These are phyloP conservation scores for Henicopernis longicauda DNA, from an alignment of 2,113 vertebrate genomes.

Conservation along the genomic window DNA sequence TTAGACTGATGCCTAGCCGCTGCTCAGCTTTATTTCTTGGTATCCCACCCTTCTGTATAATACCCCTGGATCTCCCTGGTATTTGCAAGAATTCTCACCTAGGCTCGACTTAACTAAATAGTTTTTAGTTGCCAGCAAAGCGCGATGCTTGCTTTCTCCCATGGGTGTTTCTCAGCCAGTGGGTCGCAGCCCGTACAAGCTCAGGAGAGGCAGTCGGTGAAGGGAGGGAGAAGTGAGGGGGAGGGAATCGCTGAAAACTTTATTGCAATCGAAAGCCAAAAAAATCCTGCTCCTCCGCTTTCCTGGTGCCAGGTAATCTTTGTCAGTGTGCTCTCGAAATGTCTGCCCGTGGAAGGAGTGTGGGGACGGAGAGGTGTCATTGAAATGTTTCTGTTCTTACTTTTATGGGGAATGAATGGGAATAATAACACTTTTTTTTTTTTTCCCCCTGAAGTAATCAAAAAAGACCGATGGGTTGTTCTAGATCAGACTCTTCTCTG, in stretches of 20 bases:
- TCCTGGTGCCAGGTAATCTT: neutral
- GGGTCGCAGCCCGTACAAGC: neutral
- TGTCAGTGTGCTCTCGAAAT: neutral
- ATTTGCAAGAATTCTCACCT: neutral
- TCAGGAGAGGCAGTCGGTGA: neutral
- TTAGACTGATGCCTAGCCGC: neutral
- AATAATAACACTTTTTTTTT: neutral
- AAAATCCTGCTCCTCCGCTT: conserved; percentile 40
- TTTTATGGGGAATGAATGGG: neutral
- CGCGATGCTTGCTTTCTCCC: fast-evolving
- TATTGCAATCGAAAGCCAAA: neutral
- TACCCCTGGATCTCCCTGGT: neutral
- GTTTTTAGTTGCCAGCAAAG: neutral
- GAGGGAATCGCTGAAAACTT: conserved; percentile 8
- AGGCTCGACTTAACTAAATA: fast-evolving
- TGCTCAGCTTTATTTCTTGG: neutral
- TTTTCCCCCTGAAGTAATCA: neutral
- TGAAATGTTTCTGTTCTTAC: neutral
- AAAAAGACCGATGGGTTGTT: neutral
- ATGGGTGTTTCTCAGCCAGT: neutral
- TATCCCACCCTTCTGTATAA: neutral
- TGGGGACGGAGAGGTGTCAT: neutral
- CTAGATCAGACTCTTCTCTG: neutral
- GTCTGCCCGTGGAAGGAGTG: neutral
- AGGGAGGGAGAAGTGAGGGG: neutral